These are phyloP conservation scores for Arothron firmamentum DNA, from an alignment of 2,113 vertebrate genomes.

Conservation along the genomic window DNA sequence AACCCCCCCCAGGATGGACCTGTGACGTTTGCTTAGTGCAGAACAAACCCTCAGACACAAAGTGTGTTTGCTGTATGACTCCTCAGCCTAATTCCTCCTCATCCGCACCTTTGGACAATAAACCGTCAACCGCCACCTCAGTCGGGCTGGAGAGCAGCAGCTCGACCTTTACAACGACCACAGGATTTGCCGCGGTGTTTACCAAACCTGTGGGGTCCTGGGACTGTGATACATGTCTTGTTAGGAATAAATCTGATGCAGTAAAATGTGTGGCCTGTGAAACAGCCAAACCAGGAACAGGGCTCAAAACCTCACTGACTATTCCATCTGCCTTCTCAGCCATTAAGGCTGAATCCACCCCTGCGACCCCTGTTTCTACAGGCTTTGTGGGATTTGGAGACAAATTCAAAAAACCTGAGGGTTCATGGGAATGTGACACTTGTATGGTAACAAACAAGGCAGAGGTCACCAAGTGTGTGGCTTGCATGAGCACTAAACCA, in stretches of 20 bases:
- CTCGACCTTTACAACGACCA: constrained; percentile 51
- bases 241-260: constrained; percentile 88
- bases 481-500: constrained; percentile 85
- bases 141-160: constrained; percentile 53
- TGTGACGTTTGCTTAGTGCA: constrained; percentile 77
- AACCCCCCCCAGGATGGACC: constrained; percentile 77
- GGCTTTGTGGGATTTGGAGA: constrained; percentile 82
- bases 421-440: constrained; percentile 86
- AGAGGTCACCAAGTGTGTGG: constrained; percentile 84
- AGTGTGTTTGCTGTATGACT: constrained; percentile 80
- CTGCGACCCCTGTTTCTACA: constrained; percentile 32
- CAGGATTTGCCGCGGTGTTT: constrained; percentile 81
- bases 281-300: constrained; percentile 91
- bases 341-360: constrained; percentile 58
- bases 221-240: constrained; percentile 97
- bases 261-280: constrained; percentile 94
- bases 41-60: constrained; percentile 79
- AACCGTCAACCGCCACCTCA: constrained; percentile 19
- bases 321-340: constrained; percentile 75
- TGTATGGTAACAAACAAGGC: constrained; percentile 88
- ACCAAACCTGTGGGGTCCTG: constrained; percentile 80
- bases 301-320: constrained; percentile 82
- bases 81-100: constrained; percentile 69
- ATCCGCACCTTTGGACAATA: constrained; percentile 52
- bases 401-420: constrained; percentile 88